A percentile compares a stretch with the other conserved stretches of the same genome.
phyloP scores from a whole-genome alignment of 1,140 invertebrate genomes.

The Leptinotarsa undecemlineata region DNA sequence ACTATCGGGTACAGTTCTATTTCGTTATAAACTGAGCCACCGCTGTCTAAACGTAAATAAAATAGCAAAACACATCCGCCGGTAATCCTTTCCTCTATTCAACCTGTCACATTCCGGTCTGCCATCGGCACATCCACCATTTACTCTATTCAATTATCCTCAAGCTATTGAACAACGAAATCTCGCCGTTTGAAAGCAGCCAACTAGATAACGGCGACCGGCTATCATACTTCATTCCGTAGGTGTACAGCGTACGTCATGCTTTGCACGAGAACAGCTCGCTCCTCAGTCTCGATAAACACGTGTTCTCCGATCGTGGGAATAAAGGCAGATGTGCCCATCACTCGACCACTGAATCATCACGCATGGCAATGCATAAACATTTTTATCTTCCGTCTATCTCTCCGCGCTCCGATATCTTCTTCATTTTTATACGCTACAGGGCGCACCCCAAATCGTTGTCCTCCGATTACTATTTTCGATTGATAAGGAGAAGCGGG shows the following conservation, averaged over 20 bases:
- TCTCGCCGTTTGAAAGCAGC: background rate
- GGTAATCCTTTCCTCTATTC: too few species aligned
- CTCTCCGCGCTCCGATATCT: slow-evolving; percentile 7
- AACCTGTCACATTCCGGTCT: background rate
- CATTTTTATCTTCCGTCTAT: slow-evolving; percentile 24
- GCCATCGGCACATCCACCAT: background rate
- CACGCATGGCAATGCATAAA: slow-evolving; percentile 29
- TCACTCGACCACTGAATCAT: slow-evolving; percentile 24
- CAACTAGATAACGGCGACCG: background rate
- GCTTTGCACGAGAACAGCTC: slow-evolving; percentile 27
- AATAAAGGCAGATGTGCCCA: slow-evolving; percentile 38
- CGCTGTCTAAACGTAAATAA: too few species aligned
- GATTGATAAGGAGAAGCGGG: background rate
- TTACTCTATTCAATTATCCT: slow-evolving; percentile 6
- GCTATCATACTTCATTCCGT: slow-evolving; percentile 8
- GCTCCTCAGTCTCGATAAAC: slow-evolving; percentile 27
- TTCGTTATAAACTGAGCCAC: too few species aligned
- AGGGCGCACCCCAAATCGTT: background rate
- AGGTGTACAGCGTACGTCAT: slow-evolving; percentile 14
- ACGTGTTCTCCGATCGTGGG: slow-evolving; percentile 39
- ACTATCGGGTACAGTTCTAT: too few species aligned
- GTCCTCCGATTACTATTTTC: too few species aligned
- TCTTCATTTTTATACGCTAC: slow-evolving; percentile 19
- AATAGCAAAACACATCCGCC: too few species aligned
- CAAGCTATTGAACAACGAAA: background rate